A percentile compares a stretch with the other conserved stretches of the same genome.
These are phyloP conservation scores for Lethenteron reissneri DNA, from an alignment of 2,113 vertebrate species.

Conservation along the genomic window DNA sequence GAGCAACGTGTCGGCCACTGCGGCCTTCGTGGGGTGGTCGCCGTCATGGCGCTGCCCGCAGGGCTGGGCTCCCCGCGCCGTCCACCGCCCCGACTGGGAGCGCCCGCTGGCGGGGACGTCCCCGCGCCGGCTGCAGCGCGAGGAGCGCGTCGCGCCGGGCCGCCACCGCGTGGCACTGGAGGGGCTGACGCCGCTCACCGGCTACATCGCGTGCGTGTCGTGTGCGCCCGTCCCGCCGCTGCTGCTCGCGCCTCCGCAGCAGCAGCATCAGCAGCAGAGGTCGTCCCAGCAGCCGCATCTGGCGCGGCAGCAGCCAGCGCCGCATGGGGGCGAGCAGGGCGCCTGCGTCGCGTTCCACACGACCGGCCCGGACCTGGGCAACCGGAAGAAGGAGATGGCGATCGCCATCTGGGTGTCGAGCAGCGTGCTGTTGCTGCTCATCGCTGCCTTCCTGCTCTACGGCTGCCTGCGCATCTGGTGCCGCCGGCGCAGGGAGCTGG, in stretches of 20 bases:
- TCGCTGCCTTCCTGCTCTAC: constrained; percentile 33
- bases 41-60: too few species aligned
- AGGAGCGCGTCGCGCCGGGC: constrained; percentile 42
- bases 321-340: constrained; percentile 32
- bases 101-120: constrained; percentile 36
- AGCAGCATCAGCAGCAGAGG: too few species aligned
- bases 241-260: too few species aligned
- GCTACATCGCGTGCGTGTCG: constrained; percentile 49
- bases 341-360: constrained; percentile 45
- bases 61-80: constrained; percentile 19
- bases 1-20: too few species aligned
- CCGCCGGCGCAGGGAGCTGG: constrained; percentile 14
- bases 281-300: too few species aligned
- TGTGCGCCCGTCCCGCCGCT: constrained; percentile 16
- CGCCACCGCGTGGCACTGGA: constrained; percentile 33
- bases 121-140: constrained; percentile 38
- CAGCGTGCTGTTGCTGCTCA: constrained; percentile 38
- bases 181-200: constrained; percentile 44
- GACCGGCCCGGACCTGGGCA: constrained; percentile 17
- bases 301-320: constrained; percentile 25
- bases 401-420: constrained; percentile 53
- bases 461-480: constrained; percentile 37
- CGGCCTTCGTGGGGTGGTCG: too few species aligned
- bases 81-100: constrained; percentile 60
- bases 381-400: constrained; percentile 33